These are phyloP conservation scores for Geotrypetes seraphini DNA, from an alignment of 2,797 vertebrate species.

Conservation along the genomic window DNA sequence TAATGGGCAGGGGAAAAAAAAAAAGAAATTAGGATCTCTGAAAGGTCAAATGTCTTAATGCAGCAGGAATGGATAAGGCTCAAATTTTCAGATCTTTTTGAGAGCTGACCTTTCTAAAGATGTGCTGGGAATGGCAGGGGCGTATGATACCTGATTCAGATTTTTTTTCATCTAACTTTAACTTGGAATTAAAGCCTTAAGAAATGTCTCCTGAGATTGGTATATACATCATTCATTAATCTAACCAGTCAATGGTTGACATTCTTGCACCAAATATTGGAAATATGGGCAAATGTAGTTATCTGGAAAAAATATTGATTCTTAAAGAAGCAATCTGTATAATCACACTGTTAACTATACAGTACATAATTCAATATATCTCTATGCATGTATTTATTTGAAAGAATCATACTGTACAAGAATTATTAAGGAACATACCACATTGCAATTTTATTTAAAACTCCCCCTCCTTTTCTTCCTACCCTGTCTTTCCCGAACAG, in stretches of 20 bases:
- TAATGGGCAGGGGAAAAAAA: constrained; percentile 15
- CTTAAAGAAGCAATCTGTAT: constrained; percentile 6
- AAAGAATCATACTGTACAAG: no score
- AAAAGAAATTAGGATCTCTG: constrained; percentile 40
- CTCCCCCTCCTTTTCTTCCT: no score
- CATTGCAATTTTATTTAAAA: background rate
- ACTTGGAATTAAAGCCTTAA: constrained; percentile 36
- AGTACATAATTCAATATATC: constrained; percentile 15
- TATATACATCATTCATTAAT: constrained; percentile 27
- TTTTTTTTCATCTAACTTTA: constrained; percentile 33
- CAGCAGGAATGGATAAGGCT: constrained; percentile 29
- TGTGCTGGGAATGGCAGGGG: constrained; percentile 35
- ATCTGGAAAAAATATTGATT: constrained; percentile 12
- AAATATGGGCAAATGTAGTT: constrained; percentile 15
- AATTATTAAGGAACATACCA: constrained; percentile 1
- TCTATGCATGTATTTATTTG: constrained; percentile 12
- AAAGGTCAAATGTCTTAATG: constrained; percentile 51
- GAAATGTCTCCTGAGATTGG: constrained; percentile 26
- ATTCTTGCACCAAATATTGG: constrained; percentile 27
- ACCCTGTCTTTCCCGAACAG: no score
- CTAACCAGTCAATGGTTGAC: constrained; percentile 33
- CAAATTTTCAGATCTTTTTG: constrained; percentile 32
- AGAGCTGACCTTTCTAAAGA: constrained; percentile 51
- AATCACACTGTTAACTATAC: background rate
- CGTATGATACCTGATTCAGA: constrained; percentile 24